phyloP scores from a whole-genome alignment of 2,888 invertebrate genomes.

The Chloroclystis v-ata region DNA sequence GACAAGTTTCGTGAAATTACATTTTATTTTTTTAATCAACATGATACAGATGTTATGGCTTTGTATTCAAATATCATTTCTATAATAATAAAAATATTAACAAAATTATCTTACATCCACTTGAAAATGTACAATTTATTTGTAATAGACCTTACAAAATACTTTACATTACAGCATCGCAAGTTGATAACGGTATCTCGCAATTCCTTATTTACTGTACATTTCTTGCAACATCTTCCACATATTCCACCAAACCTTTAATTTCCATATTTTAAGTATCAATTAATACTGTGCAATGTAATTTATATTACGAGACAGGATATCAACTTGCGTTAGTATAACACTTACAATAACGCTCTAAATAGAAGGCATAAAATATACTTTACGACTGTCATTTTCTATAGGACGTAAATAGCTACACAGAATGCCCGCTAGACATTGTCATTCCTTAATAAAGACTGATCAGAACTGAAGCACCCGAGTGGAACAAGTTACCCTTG shows the following conservation, averaged over 20 bases:
- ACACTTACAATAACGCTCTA: slow-evolving; percentile 59
- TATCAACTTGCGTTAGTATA: slow-evolving; percentile 50
- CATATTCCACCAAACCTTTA: too few relatives aligned
- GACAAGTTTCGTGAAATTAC: slow-evolving; percentile 49
- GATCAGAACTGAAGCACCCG: slow-evolving; percentile 48
- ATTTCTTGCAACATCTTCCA: too few relatives aligned
- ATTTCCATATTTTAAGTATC: too few relatives aligned
- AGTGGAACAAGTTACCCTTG: slow-evolving; percentile 31
- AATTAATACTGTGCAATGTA: not conserved
- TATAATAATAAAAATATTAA: slow-evolving; percentile 77
- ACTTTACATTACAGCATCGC: slow-evolving; percentile 57
- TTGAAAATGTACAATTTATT: slow-evolving; percentile 73
- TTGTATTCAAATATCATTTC: slow-evolving; percentile 73
- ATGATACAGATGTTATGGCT: slow-evolving; percentile 78
- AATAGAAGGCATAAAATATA: slow-evolving; percentile 55
- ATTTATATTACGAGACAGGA: not conserved
- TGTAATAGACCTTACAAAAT: slow-evolving; percentile 73
- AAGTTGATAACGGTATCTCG: slow-evolving; percentile 40
- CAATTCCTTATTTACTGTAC: not conserved
- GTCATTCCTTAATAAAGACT: slow-evolving; percentile 37
- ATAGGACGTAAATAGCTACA: slow-evolving; percentile 46
- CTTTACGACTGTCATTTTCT: slow-evolving; percentile 40
- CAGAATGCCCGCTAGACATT: slow-evolving; percentile 45
- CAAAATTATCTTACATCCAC: slow-evolving; percentile 77
- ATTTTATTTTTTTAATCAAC: slow-evolving; percentile 75